A percentile compares a stretch with the other conserved stretches of the same genome.
These are phyloP conservation scores for Azorinus chamasolen DNA, from an alignment of 2,888 invertebrate species.

Conservation along the genomic window DNA sequence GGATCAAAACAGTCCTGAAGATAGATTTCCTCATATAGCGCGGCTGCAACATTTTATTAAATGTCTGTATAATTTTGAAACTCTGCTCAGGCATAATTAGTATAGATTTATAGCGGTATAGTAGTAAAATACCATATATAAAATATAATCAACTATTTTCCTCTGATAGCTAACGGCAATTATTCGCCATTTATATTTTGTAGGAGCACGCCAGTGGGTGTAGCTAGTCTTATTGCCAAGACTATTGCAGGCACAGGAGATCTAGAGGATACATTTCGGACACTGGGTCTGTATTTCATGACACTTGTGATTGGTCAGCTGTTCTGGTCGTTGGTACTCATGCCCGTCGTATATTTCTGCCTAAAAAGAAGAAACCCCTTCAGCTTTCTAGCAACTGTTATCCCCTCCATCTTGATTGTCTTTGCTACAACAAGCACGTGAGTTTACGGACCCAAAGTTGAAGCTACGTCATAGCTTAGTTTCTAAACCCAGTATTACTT, in stretches of 20 bases:
- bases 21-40: no score
- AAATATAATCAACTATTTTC: no score
- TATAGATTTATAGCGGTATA: no score
- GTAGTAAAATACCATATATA: no score
- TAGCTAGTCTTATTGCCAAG: constrained; percentile 72
- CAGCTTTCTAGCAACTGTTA: constrained; percentile 66
- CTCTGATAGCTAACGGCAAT: no score
- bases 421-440: constrained; percentile 78
- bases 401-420: constrained; percentile 73
- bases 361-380: constrained; percentile 63
- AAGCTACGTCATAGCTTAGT: no score
- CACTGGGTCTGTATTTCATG: constrained; percentile 69
- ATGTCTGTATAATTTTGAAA: no score
- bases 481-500: no score
- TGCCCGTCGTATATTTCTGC: constrained; percentile 62
- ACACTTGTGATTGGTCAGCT: constrained; percentile 65
- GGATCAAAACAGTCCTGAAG: no score
- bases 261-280: constrained; percentile 63
- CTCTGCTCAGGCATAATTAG: no score
- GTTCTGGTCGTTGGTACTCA: constrained; percentile 57
- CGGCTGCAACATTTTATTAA: no score
- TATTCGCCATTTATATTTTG: no score
- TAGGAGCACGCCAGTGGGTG: constrained; percentile 76
- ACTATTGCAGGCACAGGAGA: constrained; percentile 66
- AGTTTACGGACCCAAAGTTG: constrained; percentile 48